phyloP scores from a whole-genome alignment of 1,140 invertebrate species.

The Archivesica marissinica region DNA sequence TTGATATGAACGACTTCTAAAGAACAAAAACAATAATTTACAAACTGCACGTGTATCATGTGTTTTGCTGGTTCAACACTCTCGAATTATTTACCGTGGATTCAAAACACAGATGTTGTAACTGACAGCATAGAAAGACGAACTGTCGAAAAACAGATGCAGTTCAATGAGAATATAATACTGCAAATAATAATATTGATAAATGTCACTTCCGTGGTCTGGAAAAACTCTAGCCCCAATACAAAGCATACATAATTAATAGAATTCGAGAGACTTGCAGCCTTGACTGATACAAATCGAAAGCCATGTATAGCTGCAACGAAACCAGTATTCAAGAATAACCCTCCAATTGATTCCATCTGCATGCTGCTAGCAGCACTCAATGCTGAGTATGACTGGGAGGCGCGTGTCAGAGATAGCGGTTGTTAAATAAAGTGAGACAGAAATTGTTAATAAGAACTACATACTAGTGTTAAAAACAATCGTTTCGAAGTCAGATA shows the following conservation, averaged over 20 bases:
- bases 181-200: conserved; percentile 4
- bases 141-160: background rate
- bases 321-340: too few relatives aligned
- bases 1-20: too few relatives aligned
- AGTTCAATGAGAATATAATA: conserved; percentile 7
- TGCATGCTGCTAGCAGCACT: too few relatives aligned
- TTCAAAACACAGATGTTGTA: conserved; percentile 14
- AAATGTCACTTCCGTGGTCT: conserved; percentile 18
- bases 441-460: too few relatives aligned
- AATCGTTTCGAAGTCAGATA: too few relatives aligned
- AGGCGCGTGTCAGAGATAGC: too few relatives aligned
- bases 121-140: background rate
- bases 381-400: too few relatives aligned
- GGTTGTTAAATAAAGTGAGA: too few relatives aligned
- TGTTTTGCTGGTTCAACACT: background rate
- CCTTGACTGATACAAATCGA: background rate
- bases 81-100: background rate
- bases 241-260: conserved; percentile 21
- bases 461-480: too few relatives aligned
- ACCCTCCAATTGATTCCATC: too few relatives aligned
- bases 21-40: too few relatives aligned
- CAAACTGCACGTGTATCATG: too few relatives aligned
- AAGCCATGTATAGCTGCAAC: conserved; percentile 9
- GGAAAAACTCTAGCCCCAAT: background rate
- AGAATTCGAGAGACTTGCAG: background rate